Conservation (phyloP, 2,113 vertebrate genomes). For the Paratilapia polleni region DNA sequence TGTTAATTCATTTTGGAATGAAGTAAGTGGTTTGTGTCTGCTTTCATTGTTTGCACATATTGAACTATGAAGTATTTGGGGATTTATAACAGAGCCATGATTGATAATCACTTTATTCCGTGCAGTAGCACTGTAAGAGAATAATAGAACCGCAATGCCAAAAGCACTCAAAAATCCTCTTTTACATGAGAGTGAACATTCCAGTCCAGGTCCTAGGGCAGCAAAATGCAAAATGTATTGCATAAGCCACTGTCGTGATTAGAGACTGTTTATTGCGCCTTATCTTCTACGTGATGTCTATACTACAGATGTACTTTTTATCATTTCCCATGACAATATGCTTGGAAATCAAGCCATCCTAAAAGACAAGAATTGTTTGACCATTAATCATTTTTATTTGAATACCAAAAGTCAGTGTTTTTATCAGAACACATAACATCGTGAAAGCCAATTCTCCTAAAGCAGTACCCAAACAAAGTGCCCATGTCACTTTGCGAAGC, state of each 20-base stretch:
- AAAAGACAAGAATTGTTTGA: not conserved
- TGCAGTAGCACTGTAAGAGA: conserved; percentile 31
- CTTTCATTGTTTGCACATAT: conserved; percentile 46
- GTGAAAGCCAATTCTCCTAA: not conserved
- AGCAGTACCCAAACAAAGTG: not conserved
- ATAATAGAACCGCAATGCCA: conserved; percentile 42
- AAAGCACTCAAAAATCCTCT: conserved; percentile 35
- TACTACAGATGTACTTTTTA: not conserved
- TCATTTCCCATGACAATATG: not conserved
- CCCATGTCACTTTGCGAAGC: conserved; percentile 26
- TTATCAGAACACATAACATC: not conserved
- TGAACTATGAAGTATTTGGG: conserved; percentile 53
- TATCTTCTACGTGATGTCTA: not conserved
- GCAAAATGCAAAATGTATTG: not conserved
- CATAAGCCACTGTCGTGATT: not conserved
- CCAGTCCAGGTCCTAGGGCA: conserved; percentile 23
- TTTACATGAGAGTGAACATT: conserved; percentile 39
- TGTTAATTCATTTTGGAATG: conserved; percentile 53
- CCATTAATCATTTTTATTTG: not conserved
- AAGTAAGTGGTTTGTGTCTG: conserved; percentile 53
- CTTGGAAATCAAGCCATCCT: not conserved
- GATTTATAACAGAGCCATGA: conserved; percentile 54
- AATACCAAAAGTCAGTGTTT: not conserved
- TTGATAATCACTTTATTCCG: conserved; percentile 64
- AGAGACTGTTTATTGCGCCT: not conserved